Conservation (phyloP, 1,140 invertebrate species). For the Phthorimaea operculella region DNA sequence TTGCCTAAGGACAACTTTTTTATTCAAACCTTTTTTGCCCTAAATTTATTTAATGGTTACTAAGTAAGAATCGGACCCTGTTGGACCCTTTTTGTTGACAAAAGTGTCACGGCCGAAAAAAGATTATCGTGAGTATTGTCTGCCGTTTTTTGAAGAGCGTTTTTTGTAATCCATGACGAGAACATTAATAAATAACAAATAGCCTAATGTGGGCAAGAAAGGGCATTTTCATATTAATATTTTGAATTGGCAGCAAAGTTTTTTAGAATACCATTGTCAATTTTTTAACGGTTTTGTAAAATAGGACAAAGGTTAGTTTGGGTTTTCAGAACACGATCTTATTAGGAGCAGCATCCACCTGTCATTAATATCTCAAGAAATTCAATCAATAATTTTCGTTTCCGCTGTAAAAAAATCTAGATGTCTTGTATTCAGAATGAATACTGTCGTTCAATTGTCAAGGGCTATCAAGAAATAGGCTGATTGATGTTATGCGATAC, state of each 20-base stretch:
- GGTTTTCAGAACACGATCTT: no score
- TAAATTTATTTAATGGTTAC: slow-evolving; percentile 65
- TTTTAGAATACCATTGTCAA: slow-evolving; percentile 9
- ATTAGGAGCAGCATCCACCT: no score
- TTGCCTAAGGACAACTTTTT: slow-evolving; percentile 47
- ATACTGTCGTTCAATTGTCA: slow-evolving; percentile 40
- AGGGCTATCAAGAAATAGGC: slow-evolving; percentile 40
- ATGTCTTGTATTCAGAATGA: slow-evolving; percentile 7
- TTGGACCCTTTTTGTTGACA: slow-evolving; percentile 51
- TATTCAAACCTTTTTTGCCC: slow-evolving; percentile 34
- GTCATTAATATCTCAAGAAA: no score
- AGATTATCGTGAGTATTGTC: slow-evolving; percentile 57
- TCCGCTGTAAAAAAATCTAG: no score
- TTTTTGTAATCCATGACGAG: slow-evolving; percentile 42
- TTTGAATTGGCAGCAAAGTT: slow-evolving; percentile 16
- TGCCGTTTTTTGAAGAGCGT: slow-evolving; percentile 22
- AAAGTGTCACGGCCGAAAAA: slow-evolving; percentile 38
- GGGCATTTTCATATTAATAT: slow-evolving; percentile 28
- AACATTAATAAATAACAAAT: slow-evolving; percentile 60
- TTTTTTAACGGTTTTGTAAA: no score
- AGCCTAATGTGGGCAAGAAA: slow-evolving; percentile 33
- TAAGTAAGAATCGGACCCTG: slow-evolving; percentile 53
- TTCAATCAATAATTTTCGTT: no score
- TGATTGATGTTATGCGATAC: slow-evolving; percentile 46
- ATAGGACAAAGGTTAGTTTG: no score